These are phyloP conservation scores for Nysson spinosus DNA, from an alignment of 2,888 invertebrate genomes.

Conservation along the genomic window DNA sequence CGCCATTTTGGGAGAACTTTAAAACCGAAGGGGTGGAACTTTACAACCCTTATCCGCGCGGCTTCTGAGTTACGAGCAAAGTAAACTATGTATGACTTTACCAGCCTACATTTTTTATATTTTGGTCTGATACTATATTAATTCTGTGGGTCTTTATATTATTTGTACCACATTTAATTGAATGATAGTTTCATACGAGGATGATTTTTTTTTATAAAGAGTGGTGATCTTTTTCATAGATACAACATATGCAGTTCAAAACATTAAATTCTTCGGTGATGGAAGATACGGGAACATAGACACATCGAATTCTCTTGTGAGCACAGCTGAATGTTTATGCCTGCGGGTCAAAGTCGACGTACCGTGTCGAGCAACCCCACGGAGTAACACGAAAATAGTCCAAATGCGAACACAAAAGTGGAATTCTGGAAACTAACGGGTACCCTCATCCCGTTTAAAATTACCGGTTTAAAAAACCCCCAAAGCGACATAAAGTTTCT, in stretches of 20 bases:
- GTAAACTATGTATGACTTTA: background rate
- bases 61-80: background rate
- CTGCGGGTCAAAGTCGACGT: slow-evolving; percentile 37
- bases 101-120: too few relatives aligned
- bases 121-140: too few relatives aligned
- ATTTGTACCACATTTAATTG: background rate
- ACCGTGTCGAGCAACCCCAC: slow-evolving; percentile 36
- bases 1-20: slow-evolving; percentile 74
- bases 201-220: too few relatives aligned
- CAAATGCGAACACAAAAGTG: slow-evolving; percentile 15
- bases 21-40: slow-evolving; percentile 59
- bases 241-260: too few relatives aligned
- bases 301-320: slow-evolving; percentile 34
- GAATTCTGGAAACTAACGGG: slow-evolving; percentile 6
- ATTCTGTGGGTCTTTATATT: background rate
- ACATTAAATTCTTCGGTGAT: too few relatives aligned
- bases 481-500: background rate
- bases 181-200: background rate
- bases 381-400: slow-evolving; percentile 2
- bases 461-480: background rate
- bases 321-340: slow-evolving; percentile 49
- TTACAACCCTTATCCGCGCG: slow-evolving; percentile 23
- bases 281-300: slow-evolving; percentile 17
- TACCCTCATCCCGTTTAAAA: background rate
- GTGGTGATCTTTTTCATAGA: too few relatives aligned